Evolutionary conservation across 2,113 vertebrate genomes (phyloP).

Genomic region (Sapayoa aenigma): DNA sequence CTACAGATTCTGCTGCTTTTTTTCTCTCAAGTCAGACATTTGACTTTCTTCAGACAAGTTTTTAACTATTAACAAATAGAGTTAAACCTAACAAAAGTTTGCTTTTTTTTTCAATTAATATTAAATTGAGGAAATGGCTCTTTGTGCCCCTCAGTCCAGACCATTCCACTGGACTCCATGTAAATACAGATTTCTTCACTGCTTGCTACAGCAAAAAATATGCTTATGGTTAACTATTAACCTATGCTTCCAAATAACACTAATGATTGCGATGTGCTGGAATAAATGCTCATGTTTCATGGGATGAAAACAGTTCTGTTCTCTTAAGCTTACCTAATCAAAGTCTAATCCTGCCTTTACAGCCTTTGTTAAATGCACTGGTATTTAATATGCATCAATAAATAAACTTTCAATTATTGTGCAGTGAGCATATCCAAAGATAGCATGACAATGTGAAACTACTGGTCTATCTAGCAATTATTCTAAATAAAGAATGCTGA

Average conservation of each 20-base stretch:
- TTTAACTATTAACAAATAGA: background rate
- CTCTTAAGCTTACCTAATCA: constrained; percentile 68
- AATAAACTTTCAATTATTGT: constrained; percentile 75
- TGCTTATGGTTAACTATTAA: constrained; percentile 60
- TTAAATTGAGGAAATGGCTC: background rate
- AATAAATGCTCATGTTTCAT: constrained; percentile 59
- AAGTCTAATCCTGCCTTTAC: constrained; percentile 61
- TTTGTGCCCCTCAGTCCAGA: background rate
- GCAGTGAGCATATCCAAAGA: constrained; percentile 61
- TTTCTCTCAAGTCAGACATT: background rate
- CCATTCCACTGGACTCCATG: background rate
- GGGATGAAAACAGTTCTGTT: constrained; percentile 36
- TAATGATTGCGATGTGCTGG: constrained; percentile 55
- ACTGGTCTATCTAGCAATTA: constrained; percentile 61
- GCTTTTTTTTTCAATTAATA: constrained; percentile 1
- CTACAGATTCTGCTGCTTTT: background rate
- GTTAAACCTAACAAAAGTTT: background rate
- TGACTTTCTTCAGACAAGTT: constrained; percentile 1
- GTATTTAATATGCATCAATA: constrained; percentile 73
- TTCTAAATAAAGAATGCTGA: constrained; percentile 66
- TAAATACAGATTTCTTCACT: constrained; percentile 39
- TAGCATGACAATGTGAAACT: constrained; percentile 62
- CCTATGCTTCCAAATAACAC: constrained; percentile 58
- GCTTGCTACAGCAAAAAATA: constrained; percentile 48
- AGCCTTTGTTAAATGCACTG: constrained; percentile 54